Base-by-base conservation (phyloP, 2,888 invertebrate genomes). In the Tridacna gigas region DNA sequence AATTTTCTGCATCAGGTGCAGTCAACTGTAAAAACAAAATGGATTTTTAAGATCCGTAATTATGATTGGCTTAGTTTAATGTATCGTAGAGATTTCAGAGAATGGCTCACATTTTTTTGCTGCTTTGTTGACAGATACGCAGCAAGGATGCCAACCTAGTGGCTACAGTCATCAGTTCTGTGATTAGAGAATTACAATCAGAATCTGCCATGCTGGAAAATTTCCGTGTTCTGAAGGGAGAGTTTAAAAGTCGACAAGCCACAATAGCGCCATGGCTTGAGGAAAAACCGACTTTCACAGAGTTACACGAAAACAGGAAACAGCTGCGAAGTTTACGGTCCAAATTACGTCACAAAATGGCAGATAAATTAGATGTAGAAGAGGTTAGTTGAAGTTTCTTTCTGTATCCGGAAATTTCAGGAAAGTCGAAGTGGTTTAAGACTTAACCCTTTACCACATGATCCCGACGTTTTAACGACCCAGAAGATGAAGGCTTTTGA, bases 301-400 rank as follows among this genome's bases (percentile, higher is more conserved):
- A 90, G 45, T 74, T 94, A 18, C 87, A 88, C 48, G 89, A 89
- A 45, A 89, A 89, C 20, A 87, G 92, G 56, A 91, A 91, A 79
- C 83, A 82, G 7, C 88, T 93, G 63, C 83, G 92, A 18, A 63
- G 88, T 37, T 84, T 93, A 13, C 92, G 92, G 80, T 93, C 93
- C 4, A 92, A 93, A 77, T 84, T 94, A 9, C 78, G 94, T 11
- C 94, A 94, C 73, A 90, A 88, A 69, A 89, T 93, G 79, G 94
- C 93, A 9, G 93, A 94, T 75, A 91, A 91, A 83, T 89, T 91
- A 37, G 94, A 94, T 86, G 76, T 92, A 11, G 93, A 93, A 79
- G 94, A 94, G 91, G 94, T 92, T 74, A 18, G 74, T 66, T 3
- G 1, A 3, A 56, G 2, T 56, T 56, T 56, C 3, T 37, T 7